These are phyloP conservation scores for Montipora capricornis DNA, from an alignment of 64 coral and sea anemone genomes.

Conservation along the genomic window DNA sequence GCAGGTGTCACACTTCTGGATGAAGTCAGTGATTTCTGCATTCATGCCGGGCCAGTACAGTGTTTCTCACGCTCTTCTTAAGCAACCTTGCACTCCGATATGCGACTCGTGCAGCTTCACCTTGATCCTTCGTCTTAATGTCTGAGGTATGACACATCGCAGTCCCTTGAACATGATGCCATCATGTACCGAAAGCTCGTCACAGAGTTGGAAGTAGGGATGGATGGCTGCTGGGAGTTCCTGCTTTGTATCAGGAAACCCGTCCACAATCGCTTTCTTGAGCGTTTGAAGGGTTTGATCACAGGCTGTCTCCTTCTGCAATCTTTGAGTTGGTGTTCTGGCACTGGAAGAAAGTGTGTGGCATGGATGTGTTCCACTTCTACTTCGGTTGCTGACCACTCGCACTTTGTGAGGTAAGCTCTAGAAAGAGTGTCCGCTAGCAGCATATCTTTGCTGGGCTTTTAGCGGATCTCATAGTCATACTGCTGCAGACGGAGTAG, in stretches of 20 bases:
- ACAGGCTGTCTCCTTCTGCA: not conserved
- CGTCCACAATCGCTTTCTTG: not conserved
- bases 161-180: no score
- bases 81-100: no score
- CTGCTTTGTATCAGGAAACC: not conserved
- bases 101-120: no score
- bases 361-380: not conserved
- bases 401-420: not conserved
- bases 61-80: no score
- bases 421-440: conserved; percentile 25
- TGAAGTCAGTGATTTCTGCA: no score
- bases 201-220: not conserved
- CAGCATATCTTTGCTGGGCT: not conserved
- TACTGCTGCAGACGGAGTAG: conserved; percentile 27
- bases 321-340: not conserved
- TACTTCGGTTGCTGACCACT: not conserved
- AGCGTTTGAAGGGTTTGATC: not conserved
- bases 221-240: not conserved
- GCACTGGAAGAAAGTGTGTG: not conserved
- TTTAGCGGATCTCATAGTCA: conserved; percentile 22
- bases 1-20: no score
- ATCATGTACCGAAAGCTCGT: not conserved
- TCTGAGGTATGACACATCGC: no score
- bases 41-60: no score
- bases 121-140: no score